These are phyloP conservation scores for Andrena haemorrhoa DNA, from an alignment of 2,888 invertebrate species.

Conservation along the genomic window DNA sequence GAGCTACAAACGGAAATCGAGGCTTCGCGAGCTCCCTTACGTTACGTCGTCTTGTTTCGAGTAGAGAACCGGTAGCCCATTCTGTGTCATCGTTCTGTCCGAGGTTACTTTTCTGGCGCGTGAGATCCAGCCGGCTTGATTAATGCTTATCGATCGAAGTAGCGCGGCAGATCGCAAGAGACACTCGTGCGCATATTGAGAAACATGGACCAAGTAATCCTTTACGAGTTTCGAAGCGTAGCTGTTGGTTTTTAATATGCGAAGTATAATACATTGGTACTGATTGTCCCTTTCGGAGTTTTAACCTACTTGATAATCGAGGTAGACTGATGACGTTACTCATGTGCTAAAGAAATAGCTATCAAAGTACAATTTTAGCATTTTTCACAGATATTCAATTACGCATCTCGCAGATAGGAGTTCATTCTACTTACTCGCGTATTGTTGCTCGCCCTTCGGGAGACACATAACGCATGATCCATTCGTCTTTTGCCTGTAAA, in stretches of 20 bases:
- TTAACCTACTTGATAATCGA: slow-evolving; percentile 42
- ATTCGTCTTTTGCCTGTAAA: background rate
- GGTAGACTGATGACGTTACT: slow-evolving; percentile 38
- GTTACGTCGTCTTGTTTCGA: background rate
- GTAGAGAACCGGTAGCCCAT: background rate
- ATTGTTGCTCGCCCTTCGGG: slow-evolving; percentile 6
- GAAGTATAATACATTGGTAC: slow-evolving; percentile 15
- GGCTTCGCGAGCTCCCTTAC: background rate
- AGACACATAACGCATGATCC: background rate
- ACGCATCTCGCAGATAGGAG: slow-evolving; percentile 38
- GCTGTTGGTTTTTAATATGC: slow-evolving; percentile 34
- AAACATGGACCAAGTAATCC: slow-evolving; percentile 62
- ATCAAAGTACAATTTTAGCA: slow-evolving; percentile 60
- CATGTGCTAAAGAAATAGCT: slow-evolving; percentile 52
- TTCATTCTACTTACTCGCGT: slow-evolving; percentile 35
- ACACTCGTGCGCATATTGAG: slow-evolving; percentile 29
- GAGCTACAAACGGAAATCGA: background rate
- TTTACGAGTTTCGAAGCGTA: slow-evolving; percentile 27
- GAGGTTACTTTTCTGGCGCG: background rate
- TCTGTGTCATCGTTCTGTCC: background rate
- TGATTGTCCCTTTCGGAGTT: slow-evolving; percentile 39
- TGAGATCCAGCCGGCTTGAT: background rate
- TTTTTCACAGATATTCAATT: slow-evolving; percentile 38
- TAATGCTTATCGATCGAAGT: slow-evolving; percentile 19
- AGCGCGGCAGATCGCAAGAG: slow-evolving; percentile 23